phyloP scores from a whole-genome alignment of 2,113 vertebrate genomes.

The Scomber japonicus region DNA sequence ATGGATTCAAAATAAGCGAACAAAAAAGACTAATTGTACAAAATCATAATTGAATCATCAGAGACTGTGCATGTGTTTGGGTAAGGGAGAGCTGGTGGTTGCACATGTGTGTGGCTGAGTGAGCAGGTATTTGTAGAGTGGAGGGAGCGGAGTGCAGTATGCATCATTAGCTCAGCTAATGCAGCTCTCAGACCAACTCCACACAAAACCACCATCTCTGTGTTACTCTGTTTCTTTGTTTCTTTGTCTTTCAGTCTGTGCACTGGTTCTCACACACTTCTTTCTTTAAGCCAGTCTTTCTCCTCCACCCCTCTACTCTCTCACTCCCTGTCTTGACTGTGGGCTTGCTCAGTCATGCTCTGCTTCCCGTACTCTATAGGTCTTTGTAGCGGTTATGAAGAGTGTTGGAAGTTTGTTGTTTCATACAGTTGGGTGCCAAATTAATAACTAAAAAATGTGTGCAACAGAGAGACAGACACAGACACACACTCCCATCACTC shows the following conservation, averaged over 20 bases:
- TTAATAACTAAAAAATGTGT: conserved; percentile 55
- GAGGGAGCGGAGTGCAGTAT: conserved; percentile 33
- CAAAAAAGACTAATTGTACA: neutral
- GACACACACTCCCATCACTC: conserved; percentile 9
- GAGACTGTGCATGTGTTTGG: neutral
- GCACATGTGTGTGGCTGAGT: conserved; percentile 6
- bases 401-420: conserved; percentile 41
- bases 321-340: conserved; percentile 10
- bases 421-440: conserved; percentile 45
- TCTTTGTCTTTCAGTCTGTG: conserved; percentile 54
- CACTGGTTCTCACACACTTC: conserved; percentile 59
- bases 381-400: conserved; percentile 73
- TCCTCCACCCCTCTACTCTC: conserved; percentile 22
- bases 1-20: neutral
- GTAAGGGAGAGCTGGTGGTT: neutral
- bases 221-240: conserved; percentile 41
- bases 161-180: conserved; percentile 75
- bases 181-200: conserved; percentile 40
- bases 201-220: conserved; percentile 60
- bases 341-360: conserved; percentile 76
- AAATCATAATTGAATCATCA: neutral
- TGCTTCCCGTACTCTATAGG: conserved; percentile 72
- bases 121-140: conserved; percentile 37
- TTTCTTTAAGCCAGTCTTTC: conserved; percentile 32
- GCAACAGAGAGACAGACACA: conserved; percentile 13